Evolutionary conservation across 1,140 invertebrate genomes (phyloP).

Genomic region (Periplaneta americana): DNA sequence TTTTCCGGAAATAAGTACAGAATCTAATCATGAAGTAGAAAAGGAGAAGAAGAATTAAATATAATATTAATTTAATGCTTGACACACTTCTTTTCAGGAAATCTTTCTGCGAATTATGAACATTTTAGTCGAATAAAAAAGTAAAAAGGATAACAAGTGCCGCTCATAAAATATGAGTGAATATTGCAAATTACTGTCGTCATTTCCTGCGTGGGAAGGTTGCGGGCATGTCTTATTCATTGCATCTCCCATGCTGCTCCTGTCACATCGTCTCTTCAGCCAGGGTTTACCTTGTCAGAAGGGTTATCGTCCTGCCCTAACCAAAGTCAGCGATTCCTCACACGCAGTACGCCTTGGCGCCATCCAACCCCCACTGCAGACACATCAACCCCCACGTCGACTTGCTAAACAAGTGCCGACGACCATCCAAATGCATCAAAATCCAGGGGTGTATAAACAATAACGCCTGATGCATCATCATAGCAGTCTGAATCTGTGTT

Average conservation of each 20-base stretch:
- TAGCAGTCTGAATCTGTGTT: no score
- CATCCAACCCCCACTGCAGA: background rate
- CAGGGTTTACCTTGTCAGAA: background rate
- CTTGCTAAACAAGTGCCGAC: background rate
- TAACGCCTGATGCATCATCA: no score
- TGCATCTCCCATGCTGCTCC: background rate
- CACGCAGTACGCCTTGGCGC: background rate
- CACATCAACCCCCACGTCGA: background rate
- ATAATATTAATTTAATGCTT: no score
- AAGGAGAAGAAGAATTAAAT: no score
- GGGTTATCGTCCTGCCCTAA: background rate
- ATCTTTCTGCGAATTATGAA: no score
- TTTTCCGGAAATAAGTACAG: no score
- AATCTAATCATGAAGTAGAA: no score
- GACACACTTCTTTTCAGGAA: no score
- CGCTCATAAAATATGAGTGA: background rate
- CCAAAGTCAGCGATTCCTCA: background rate
- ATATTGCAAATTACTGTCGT: background rate
- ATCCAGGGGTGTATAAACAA: background rate
- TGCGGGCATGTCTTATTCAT: background rate
- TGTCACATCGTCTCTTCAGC: background rate
- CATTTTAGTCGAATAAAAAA: no score
- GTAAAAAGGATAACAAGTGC: no score
- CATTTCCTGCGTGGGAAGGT: background rate
- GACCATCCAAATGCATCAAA: background rate